Evolutionary conservation across 2,888 invertebrate species (phyloP), one percentile per base, ranked within the genome.

Genomic region (Pyrochroa serraticornis): DNA sequence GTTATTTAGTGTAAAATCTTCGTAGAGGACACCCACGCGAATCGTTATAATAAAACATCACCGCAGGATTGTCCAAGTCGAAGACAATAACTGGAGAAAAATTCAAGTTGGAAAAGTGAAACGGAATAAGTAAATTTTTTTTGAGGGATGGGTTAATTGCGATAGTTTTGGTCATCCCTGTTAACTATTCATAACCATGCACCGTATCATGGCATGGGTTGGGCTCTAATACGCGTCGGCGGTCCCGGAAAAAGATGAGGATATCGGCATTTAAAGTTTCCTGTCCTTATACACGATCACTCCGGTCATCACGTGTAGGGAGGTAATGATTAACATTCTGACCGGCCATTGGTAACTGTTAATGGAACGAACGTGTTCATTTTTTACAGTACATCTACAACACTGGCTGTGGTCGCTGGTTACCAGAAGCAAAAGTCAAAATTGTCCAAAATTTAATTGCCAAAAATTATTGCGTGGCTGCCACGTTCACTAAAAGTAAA

Each of bases 231-330:
- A 69, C 61, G 69, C 68, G 67, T 66, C 63, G 67, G 62, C 65
- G 67, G 61, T 32, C 63, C 65, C 62, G 64, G 62, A 66, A 64
- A 67, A 63, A 56, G 55, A 52, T 62, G 61, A 69, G 69, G 69
- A 69, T 68, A 67, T 67, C 60, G 65, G 60, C 47, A 45, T 65
- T 68, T 69, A 64, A 59, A 55, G 60, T 64, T 69, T 68, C 69
- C 69, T 64, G 66, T 55, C 63, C 52, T 22, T 22, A 14, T 36
- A n/a, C 46, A 33, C 45, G 34, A 34, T 7, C 45, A 33, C 31
- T 22, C 22, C 5, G 22, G 22, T 5, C 8, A 32, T 43, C 46
- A 46, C 46, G 30, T 46, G 46, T 13, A 34, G 30, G 36, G 30
- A 31, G 9, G n/a, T 6, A 31, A 43, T 43, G 30, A 43, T 43